Percentiles rank a stretch among this genome's conserved stretches.
Conservation (phyloP, 2,797 vertebrate genomes). For the Saxicola maurus region DNA sequence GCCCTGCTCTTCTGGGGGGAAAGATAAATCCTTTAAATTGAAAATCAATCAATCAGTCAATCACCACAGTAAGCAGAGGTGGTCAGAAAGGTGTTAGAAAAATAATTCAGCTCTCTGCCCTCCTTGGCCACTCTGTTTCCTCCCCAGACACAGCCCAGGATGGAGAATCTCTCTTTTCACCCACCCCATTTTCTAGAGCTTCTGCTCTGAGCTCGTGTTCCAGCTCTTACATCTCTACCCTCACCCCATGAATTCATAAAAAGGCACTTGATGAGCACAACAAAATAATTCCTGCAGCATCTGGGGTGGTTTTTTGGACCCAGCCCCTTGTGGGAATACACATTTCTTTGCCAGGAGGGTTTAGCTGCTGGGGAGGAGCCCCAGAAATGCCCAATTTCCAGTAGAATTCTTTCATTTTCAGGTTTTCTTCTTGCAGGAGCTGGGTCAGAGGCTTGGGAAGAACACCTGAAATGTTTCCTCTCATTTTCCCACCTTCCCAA, state of each 20-base stretch:
- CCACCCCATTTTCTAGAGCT: neutral
- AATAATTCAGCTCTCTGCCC: neutral
- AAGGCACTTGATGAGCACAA: neutral
- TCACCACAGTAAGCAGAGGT: neutral
- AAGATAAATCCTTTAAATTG: neutral
- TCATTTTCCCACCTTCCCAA: neutral
- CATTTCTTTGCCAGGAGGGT: neutral
- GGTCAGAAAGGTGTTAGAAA: neutral
- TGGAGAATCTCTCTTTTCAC: neutral
- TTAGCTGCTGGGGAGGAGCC: neutral
- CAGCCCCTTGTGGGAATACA: accelerated
- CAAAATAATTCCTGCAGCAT: neutral
- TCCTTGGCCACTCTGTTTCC: neutral
- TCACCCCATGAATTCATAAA: accelerated
- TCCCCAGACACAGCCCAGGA: neutral
- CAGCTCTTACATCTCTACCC: neutral
- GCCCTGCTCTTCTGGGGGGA: neutral
- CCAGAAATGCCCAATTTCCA: neutral
- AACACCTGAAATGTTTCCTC: neutral
- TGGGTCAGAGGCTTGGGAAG: neutral
- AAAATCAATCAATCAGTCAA: neutral
- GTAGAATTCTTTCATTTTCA: neutral
- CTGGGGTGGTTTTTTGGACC: too few species aligned
- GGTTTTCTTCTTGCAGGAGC: neutral
- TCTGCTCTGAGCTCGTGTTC: accelerated